Conservation (phyloP, 2,888 invertebrate species). For the Parnassius mnemosyne region DNA sequence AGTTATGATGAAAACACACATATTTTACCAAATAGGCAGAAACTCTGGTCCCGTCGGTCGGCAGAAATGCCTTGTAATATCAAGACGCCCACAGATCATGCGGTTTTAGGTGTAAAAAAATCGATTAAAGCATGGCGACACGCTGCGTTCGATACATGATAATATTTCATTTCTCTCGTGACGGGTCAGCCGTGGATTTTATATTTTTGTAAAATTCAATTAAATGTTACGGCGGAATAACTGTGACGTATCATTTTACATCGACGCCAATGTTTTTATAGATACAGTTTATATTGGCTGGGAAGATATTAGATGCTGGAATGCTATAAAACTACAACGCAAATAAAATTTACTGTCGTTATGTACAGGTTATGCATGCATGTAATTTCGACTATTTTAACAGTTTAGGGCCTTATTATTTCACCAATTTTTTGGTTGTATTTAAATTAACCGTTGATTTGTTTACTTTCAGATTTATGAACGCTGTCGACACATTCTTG, state of each 20-base stretch:
- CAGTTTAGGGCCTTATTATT: no score
- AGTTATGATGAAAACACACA: slow-evolving; percentile 73
- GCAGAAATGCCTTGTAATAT: slow-evolving; percentile 75
- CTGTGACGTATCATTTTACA: slow-evolving; percentile 67
- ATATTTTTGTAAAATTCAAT: slow-evolving; percentile 75
- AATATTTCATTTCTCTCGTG: slow-evolving; percentile 72
- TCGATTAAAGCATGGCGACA: slow-evolving; percentile 78
- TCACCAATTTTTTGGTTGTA: no score
- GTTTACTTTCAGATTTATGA: slow-evolving; percentile 69
- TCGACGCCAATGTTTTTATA: slow-evolving; percentile 53
- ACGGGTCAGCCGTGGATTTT: slow-evolving; percentile 62
- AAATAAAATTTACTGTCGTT: slow-evolving; percentile 34
- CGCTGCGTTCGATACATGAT: slow-evolving; percentile 77
- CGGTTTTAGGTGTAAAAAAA: slow-evolving; percentile 80
- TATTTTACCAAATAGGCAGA: slow-evolving; percentile 69
- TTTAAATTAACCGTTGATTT: not conserved
- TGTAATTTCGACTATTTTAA: not conserved
- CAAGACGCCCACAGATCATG: slow-evolving; percentile 71
- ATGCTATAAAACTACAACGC: slow-evolving; percentile 47
- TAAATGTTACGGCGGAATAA: slow-evolving; percentile 67
- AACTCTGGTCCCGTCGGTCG: slow-evolving; percentile 46
- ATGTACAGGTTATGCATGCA: slow-evolving; percentile 17
- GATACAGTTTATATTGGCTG: slow-evolving; percentile 45
- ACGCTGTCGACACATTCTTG: slow-evolving; percentile 64
- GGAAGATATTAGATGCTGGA: slow-evolving; percentile 43